A percentile compares a stretch with the other conserved stretches of the same genome.
phyloP scores from a whole-genome alignment of 2,888 invertebrate species.

The Phymatocera aterrima region DNA sequence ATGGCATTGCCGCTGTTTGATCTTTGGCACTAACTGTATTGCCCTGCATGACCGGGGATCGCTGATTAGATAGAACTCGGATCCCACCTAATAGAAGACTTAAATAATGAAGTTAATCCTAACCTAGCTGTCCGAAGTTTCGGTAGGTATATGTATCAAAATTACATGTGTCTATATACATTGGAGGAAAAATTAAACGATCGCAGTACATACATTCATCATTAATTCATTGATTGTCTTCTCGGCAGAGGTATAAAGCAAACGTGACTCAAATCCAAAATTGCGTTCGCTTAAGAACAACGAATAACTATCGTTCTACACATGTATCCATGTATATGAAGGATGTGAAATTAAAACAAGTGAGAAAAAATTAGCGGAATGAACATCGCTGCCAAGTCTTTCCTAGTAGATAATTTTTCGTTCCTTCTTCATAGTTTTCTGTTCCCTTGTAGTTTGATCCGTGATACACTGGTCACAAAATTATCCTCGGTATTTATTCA shows the following conservation, averaged over 20 bases:
- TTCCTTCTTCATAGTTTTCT: neutral
- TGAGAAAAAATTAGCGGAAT: neutral
- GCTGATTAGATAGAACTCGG: neutral
- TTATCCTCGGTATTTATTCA: neutral
- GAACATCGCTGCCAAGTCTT: constrained; percentile 2
- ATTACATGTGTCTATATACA: no score
- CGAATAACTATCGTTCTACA: no score
- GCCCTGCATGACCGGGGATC: neutral
- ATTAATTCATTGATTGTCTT: no score
- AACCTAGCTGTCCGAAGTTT: neutral
- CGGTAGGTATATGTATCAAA: no score
- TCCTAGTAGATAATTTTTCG: neutral
- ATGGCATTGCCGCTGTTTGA: neutral
- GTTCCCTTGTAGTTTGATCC: neutral
- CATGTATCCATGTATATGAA: no score
- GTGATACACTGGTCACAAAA: neutral
- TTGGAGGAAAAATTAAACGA: no score
- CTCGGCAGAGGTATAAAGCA: no score
- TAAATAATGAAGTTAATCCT: neutral
- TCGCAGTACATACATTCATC: no score
- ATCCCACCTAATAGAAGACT: neutral
- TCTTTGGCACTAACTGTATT: neutral
- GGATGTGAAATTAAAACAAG: neutral
- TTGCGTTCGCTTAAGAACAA: no score
- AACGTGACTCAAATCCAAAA: no score